phyloP scores from a whole-genome alignment of 2,888 invertebrate genomes.

The Diarsia dahlii region DNA sequence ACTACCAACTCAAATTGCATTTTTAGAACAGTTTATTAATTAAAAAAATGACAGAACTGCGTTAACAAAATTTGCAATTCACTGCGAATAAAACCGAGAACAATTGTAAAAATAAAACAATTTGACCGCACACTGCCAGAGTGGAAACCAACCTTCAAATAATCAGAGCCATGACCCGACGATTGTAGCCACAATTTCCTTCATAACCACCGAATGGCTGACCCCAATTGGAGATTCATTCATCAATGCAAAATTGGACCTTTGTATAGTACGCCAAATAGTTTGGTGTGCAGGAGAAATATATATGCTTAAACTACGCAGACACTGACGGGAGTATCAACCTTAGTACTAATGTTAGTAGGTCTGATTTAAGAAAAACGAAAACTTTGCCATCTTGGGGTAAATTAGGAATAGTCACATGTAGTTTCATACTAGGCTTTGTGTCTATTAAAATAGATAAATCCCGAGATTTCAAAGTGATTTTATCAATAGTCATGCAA shows the following conservation, averaged over 20 bases:
- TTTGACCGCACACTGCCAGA: conserved; percentile 5
- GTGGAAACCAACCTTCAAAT: conserved; percentile 32
- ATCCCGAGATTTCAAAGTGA: no score
- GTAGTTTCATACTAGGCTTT: no score
- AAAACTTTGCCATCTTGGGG: no score
- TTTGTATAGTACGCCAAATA: conserved; percentile 16
- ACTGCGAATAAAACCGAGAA: neutral
- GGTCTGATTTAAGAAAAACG: neutral
- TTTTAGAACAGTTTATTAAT: neutral
- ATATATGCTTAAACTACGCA: neutral
- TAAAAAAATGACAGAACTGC: neutral
- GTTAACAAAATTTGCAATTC: conserved; percentile 3
- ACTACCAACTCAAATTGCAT: neutral
- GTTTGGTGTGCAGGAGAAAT: neutral
- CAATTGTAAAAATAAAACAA: conserved; percentile 19
- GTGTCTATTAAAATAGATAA: no score
- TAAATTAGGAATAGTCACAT: no score
- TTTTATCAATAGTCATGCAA: no score
- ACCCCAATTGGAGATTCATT: conserved; percentile 64
- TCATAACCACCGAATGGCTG: conserved; percentile 39
- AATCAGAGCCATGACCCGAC: conserved; percentile 47
- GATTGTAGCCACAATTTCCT: conserved; percentile 51
- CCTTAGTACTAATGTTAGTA: neutral
- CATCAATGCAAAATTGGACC: conserved; percentile 65
- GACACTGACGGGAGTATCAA: neutral